Evolutionary conservation across 1,140 invertebrate species (phyloP), one percentile per base, ranked within the genome.

Genomic region (Aradophagus sp.): DNA sequence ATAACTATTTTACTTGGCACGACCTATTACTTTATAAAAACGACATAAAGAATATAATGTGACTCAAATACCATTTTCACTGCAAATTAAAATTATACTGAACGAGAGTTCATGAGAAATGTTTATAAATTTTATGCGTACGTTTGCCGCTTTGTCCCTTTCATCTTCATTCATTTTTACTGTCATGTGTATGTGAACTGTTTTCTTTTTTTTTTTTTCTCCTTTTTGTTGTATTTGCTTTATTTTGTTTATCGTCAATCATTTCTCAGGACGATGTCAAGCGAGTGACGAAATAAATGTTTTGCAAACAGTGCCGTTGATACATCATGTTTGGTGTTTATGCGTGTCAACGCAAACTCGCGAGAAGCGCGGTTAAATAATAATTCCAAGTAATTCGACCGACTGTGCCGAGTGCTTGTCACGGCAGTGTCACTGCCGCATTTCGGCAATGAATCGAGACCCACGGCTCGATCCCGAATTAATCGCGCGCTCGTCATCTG

Each of bases 371-470:
- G 34, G 41, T 47, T 70, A 62, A 71, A 74, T 50, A 74, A 73
- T 42, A 76, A 77, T 79, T 80, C 66, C 29, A 2, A 26, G 73
- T 70, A 70, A 58, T 61, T 26, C 44, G 27, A 16, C 55, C 42
- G 36, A 5, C 15, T 36, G 29, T 16, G 70, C 35, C 59, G 52
- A 68, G 48, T 74, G 26, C 23, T 36, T 8, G 20, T 23, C 36
- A 15, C 11, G 7, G 61, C 67, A 72, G 74, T 65, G 59, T 71
- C 73, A 69, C 38, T 77, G 65, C 59, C 75, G 67, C 56, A 26
- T 69, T 76, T 66, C 45, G 66, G 34, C 67, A 56, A 20, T 71
- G 74, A 74, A 76, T 72, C 47, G 31, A 45, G 41, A 42, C 34
- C 59, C 62, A 34, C 36, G 48, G 41, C 61, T 58, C 67, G 61